These are phyloP conservation scores for Odontamblyopus rebecca DNA, from an alignment of 2,797 vertebrate species.

Conservation along the genomic window DNA sequence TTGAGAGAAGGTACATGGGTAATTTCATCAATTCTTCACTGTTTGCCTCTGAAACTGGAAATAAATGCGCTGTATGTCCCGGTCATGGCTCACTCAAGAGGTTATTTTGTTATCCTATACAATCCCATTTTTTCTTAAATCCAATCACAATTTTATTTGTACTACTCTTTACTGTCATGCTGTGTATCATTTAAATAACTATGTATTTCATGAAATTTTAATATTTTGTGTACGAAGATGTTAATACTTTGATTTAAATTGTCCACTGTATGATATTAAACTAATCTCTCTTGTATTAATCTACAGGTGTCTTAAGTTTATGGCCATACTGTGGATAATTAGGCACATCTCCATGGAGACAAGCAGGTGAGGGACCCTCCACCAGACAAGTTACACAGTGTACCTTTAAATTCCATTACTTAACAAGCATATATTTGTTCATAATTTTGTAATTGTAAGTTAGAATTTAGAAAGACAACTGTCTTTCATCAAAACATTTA, in stretches of 20 bases:
- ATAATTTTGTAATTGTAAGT: background rate
- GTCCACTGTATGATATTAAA: too few species aligned
- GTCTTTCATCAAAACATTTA: background rate
- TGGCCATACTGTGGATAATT: too few species aligned
- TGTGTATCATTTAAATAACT: background rate
- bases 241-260: too few species aligned
- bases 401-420: too few species aligned
- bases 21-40: constrained; percentile 65
- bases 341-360: too few species aligned
- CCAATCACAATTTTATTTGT: background rate
- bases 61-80: constrained; percentile 36
- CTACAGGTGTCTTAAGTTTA: too few species aligned
- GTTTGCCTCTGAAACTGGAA: constrained; percentile 40
- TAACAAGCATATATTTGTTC: background rate
- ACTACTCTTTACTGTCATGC: background rate
- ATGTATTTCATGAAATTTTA: background rate
- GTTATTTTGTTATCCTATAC: constrained; percentile 11
- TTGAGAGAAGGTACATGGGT: constrained; percentile 52
- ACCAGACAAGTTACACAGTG: too few species aligned
- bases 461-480: background rate
- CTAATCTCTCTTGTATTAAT: too few species aligned
- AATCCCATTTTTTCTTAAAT: background rate
- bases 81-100: constrained; percentile 24
- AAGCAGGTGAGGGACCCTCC: too few species aligned
- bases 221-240: background rate